Percentiles rank a stretch among this genome's conserved stretches.
These are phyloP conservation scores for Leucosticte australis DNA, from an alignment of 2,113 vertebrate species.

Conservation along the genomic window DNA sequence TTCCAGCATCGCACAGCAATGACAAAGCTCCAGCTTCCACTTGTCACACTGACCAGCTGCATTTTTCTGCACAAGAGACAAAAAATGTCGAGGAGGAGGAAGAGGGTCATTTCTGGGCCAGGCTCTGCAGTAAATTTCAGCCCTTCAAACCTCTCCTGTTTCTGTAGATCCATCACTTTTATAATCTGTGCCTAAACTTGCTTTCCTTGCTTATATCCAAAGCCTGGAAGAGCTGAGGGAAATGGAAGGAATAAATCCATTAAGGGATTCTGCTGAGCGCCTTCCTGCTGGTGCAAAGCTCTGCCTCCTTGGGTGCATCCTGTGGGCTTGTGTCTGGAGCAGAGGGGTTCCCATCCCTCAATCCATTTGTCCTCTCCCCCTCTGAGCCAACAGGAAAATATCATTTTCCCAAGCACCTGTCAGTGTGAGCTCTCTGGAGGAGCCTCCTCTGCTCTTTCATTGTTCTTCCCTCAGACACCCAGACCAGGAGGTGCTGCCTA, in stretches of 20 bases:
- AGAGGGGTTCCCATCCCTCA: not conserved
- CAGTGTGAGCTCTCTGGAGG: not conserved
- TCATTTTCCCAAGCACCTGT: not conserved
- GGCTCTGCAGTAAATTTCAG: conserved; percentile 25
- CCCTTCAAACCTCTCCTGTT: not conserved
- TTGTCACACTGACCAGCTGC: conserved; percentile 73
- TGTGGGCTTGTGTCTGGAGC: not conserved
- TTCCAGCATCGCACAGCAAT: conserved; percentile 61
- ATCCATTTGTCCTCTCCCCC: not conserved
- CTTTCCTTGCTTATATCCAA: not conserved
- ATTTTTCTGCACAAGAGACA: conserved; percentile 38
- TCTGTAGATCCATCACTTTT: conserved; percentile 11
- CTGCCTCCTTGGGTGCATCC: not conserved
- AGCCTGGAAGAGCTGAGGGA: not conserved
- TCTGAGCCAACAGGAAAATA: not conserved
- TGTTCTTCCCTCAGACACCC: not conserved
- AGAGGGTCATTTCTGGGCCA: conserved; percentile 53
- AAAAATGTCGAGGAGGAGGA: conserved; percentile 29
- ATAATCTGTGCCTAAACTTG: not conserved
- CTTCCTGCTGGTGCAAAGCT: not conserved
- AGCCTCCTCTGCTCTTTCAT: not conserved
- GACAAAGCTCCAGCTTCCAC: conserved; percentile 68
- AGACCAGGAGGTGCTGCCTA: not conserved
- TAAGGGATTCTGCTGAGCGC: not conserved
- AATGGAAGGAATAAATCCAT: not conserved